Conservation (phyloP, 23 tunicate genomes). For the Styela plicata region DNA sequence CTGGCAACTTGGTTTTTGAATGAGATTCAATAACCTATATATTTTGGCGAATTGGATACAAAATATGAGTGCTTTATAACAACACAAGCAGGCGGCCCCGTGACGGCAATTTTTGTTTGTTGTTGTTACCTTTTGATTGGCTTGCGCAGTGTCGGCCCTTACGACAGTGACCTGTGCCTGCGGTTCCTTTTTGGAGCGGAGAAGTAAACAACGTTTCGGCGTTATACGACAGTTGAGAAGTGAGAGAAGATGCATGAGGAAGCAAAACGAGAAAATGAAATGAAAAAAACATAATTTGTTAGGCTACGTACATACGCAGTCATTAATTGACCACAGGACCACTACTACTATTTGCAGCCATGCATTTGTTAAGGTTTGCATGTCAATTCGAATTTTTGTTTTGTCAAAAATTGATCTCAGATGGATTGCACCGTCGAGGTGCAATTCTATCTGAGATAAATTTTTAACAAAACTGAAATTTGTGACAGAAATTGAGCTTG, state of each 20-base stretch:
- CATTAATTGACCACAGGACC: not conserved
- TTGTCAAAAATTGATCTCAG: too few relatives aligned
- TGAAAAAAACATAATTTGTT: too few relatives aligned
- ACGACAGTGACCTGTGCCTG: conserved; percentile 78
- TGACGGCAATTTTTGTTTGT: not conserved
- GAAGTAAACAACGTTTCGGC: not conserved
- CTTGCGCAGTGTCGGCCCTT: conserved; percentile 47
- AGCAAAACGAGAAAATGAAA: not conserved
- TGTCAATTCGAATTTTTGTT: too few relatives aligned
- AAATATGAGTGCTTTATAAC: too few relatives aligned
- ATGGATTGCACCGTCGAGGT: too few relatives aligned
- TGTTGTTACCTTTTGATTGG: not conserved
- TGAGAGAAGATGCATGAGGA: conserved; percentile 3
- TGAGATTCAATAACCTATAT: too few relatives aligned
- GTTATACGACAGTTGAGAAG: conserved; percentile 1
- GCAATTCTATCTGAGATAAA: too few relatives aligned
- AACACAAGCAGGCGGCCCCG: not conserved
- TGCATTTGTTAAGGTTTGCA: too few relatives aligned
- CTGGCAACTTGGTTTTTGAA: too few relatives aligned
- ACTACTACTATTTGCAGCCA: not conserved
- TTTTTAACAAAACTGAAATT: too few relatives aligned
- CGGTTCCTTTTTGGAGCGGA: conserved; percentile 52
- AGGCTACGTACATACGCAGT: not conserved
- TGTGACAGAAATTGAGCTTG: too few relatives aligned
- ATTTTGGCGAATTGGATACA: too few relatives aligned